A percentile compares a stretch with the other conserved stretches of the same genome.
These are phyloP conservation scores for Corythornis cristatus DNA, from an alignment of 2,113 vertebrate genomes.

Conservation along the genomic window DNA sequence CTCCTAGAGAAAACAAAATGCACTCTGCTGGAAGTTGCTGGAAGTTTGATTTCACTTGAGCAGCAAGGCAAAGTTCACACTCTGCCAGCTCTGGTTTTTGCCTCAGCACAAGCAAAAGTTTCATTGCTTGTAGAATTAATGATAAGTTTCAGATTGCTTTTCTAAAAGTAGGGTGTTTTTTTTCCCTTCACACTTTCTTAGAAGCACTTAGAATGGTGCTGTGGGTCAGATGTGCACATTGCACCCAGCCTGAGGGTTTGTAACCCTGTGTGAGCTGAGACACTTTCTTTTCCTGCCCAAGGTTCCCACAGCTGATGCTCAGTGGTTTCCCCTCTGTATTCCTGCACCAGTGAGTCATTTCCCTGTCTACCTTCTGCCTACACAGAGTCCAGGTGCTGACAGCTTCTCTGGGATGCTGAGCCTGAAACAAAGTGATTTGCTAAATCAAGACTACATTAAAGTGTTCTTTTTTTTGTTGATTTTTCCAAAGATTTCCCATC, in stretches of 20 bases:
- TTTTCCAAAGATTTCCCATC: not conserved
- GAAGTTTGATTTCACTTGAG: not conserved
- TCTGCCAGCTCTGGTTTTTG: not conserved
- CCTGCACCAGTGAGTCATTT: slow-evolving; percentile 22
- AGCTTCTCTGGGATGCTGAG: not conserved
- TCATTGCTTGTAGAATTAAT: not conserved
- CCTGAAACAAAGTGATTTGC: not conserved
- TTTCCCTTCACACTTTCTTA: not conserved
- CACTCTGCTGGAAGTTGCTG: not conserved
- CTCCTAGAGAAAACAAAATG: not conserved
- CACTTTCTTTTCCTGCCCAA: not conserved
- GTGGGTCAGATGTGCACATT: fast-evolving
- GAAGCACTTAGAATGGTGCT: not conserved
- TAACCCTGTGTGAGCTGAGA: not conserved
- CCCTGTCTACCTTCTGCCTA: slow-evolving; percentile 22
- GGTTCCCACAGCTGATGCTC: not conserved
- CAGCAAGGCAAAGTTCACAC: not conserved
- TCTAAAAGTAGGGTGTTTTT: not conserved
- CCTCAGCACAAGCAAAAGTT: not conserved
- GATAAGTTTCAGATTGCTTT: not conserved
- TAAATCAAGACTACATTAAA: not conserved
- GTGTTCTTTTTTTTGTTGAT: not conserved
- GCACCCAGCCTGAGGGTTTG: not conserved
- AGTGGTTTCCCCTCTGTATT: not conserved
- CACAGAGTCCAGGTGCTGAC: not conserved